Evolutionary conservation across 2,888 invertebrate genomes (phyloP).

Genomic region (Macrosoma leucophasiata): DNA sequence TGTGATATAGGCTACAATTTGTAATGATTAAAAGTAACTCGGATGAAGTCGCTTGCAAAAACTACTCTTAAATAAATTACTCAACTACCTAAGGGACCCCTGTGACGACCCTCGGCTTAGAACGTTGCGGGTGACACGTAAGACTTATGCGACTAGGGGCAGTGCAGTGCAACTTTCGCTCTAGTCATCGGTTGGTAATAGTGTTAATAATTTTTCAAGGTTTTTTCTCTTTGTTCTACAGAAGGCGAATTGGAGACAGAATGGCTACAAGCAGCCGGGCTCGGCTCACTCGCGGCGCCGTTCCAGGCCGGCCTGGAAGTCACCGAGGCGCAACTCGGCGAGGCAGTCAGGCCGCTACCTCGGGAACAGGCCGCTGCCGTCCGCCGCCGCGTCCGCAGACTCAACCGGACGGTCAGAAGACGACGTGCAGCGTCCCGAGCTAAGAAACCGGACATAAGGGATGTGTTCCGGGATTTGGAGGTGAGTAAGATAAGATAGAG

Average conservation of each 20-base stretch:
- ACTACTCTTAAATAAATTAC: too few species aligned
- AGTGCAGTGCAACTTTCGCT: too few species aligned
- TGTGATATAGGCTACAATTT: too few species aligned
- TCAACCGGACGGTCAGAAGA: constrained; percentile 84
- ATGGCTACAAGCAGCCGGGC: constrained; percentile 84
- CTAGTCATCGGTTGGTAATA: too few species aligned
- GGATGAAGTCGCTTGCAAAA: too few species aligned
- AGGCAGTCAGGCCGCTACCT: constrained; percentile 77
- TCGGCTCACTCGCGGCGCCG: constrained; percentile 81
- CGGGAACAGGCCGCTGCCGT: constrained; percentile 87
- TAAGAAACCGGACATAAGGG: constrained; percentile 87
- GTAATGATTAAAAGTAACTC: too few species aligned
- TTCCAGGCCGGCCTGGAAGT: constrained; percentile 82
- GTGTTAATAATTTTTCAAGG: constrained; percentile 1
- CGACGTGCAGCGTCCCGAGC: constrained; percentile 70
- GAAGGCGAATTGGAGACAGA: constrained; percentile 86
- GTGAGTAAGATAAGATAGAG: too few species aligned
- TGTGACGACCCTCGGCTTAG: too few species aligned
- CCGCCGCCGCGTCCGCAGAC: constrained; percentile 81
- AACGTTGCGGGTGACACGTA: too few species aligned
- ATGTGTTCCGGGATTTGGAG: constrained; percentile 89
- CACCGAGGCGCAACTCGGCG: constrained; percentile 78
- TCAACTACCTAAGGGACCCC: too few species aligned
- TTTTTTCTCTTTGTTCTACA: constrained; percentile 39
- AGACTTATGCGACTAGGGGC: too few species aligned